These are phyloP conservation scores for Sycophila texana DNA, from an alignment of 2,888 invertebrate species.

Conservation along the genomic window DNA sequence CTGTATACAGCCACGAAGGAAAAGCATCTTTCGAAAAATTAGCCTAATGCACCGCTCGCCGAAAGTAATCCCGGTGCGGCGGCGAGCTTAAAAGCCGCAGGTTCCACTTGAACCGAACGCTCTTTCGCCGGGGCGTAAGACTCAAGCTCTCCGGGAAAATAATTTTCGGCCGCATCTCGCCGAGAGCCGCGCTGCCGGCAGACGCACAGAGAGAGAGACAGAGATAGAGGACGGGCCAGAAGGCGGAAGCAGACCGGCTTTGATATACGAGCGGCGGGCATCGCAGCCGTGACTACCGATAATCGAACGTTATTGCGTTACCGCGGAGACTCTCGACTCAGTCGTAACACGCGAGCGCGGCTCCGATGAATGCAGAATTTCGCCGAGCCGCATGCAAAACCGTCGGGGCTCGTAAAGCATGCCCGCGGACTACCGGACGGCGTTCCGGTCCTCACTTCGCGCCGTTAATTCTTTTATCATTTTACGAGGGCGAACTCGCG, in stretches of 20 bases:
- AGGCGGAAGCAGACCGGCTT: slow-evolving; percentile 64
- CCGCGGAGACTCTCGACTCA: slow-evolving; percentile 56
- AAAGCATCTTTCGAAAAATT: neutral
- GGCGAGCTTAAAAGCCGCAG: too few relatives aligned
- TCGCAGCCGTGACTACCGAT: slow-evolving; percentile 68
- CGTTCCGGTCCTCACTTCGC: slow-evolving; percentile 23
- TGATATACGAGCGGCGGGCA: slow-evolving; percentile 69
- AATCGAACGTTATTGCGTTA: slow-evolving; percentile 73
- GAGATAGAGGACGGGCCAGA: neutral
- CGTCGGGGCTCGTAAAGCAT: slow-evolving; percentile 42
- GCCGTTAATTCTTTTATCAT: slow-evolving; percentile 53
- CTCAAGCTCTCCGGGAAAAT: neutral
- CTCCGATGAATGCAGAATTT: slow-evolving; percentile 29
- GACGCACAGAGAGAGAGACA: neutral
- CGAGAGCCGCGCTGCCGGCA: neutral
- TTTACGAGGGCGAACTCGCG: slow-evolving; percentile 42
- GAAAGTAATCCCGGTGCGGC: neutral
- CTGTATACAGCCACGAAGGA: too few relatives aligned
- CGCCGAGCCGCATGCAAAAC: slow-evolving; percentile 30
- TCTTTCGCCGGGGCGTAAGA: too few relatives aligned
- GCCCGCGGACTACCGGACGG: neutral
- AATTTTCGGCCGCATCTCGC: neutral
- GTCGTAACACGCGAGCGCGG: slow-evolving; percentile 18
- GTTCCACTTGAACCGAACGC: too few relatives aligned
- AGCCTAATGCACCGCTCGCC: neutral